Base-by-base conservation (phyloP, 2,113 vertebrate genomes). In the Emydura subglobosa region DNA sequence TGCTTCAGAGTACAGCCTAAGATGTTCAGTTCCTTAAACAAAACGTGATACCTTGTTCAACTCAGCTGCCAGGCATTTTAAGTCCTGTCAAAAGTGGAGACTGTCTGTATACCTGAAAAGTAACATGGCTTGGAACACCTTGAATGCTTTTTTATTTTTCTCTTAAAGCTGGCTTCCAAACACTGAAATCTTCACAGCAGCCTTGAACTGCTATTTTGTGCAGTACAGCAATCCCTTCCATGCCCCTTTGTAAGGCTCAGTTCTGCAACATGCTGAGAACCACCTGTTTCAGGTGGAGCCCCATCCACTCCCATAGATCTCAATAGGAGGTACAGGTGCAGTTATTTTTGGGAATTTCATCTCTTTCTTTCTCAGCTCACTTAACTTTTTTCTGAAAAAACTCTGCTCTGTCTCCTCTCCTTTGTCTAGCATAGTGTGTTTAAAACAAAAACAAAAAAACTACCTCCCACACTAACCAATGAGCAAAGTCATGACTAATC, bases 181-280 rank as follows among this genome's bases (percentile, higher is more conserved):
- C 11, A 21, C 2, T 29, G 27, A 55, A 85, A 68, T 13, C 7
- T 17, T 61, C 31, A 29, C 72, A 85, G 39, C 3, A 31, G 19
- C 29, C 44, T 21, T 39, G 14, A 27, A 0, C 0, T 27, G 65
- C 17, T 11, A 8, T 68, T 44, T 27, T 0, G 0, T 14, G 27
- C 2, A 34, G 16, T 25, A 25, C n/a, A 53, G 42, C 59, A 44
- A 24, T 47, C 39, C 42, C 13, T 21, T 78, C 39, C 13, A 50
- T 79, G 34, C 47, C 25, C 34, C 22, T 4, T 7, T 85, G 13
- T 53, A 19, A 12, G 5, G 13, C 11, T 49, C 29, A 55, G 44
- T 50, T 10, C 65, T 79, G 85, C 21, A 44, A 21, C 1, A 1
- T 42, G 6, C 0, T 0, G 34, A 10, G 5, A 54, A 22, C 6